phyloP scores from a whole-genome alignment of 1,140 invertebrate species.

The Bombus consobrinus region DNA sequence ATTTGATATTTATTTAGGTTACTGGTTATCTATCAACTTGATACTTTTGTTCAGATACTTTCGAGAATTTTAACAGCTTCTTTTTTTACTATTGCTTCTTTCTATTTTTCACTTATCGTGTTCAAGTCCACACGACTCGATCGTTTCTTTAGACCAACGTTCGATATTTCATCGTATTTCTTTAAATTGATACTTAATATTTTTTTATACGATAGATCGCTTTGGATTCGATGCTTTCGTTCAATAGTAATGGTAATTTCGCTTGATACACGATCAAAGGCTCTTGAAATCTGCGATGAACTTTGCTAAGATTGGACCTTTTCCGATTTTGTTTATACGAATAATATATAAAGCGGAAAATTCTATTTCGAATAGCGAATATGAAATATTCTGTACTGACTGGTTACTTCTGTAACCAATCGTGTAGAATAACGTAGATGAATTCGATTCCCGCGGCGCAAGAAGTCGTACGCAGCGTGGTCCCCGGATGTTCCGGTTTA shows the following conservation, averaged over 20 bases:
- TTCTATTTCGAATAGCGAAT: neutral
- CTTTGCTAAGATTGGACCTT: too few relatives aligned
- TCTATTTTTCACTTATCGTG: neutral
- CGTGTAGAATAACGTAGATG: neutral
- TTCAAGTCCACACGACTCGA: neutral
- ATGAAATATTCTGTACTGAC: neutral
- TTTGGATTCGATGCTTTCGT: too few relatives aligned
- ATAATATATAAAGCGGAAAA: too few relatives aligned
- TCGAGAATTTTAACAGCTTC: too few relatives aligned
- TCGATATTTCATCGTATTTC: neutral
- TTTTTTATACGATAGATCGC: neutral
- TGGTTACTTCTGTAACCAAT: neutral
- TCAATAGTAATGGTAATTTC: too few relatives aligned
- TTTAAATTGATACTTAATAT: neutral
- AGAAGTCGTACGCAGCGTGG: neutral
- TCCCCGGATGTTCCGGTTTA: constrained; percentile 42
- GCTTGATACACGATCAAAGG: too few relatives aligned
- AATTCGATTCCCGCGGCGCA: neutral
- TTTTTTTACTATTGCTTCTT: too few relatives aligned
- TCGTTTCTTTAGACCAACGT: neutral
- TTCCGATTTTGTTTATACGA: too few relatives aligned
- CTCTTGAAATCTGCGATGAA: too few relatives aligned
- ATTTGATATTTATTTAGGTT: too few relatives aligned
- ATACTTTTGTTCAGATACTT: too few relatives aligned
- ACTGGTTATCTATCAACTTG: too few relatives aligned